Base-by-base conservation (phyloP, 2,113 vertebrate genomes). In the Kryptolebias marmoratus region DNA sequence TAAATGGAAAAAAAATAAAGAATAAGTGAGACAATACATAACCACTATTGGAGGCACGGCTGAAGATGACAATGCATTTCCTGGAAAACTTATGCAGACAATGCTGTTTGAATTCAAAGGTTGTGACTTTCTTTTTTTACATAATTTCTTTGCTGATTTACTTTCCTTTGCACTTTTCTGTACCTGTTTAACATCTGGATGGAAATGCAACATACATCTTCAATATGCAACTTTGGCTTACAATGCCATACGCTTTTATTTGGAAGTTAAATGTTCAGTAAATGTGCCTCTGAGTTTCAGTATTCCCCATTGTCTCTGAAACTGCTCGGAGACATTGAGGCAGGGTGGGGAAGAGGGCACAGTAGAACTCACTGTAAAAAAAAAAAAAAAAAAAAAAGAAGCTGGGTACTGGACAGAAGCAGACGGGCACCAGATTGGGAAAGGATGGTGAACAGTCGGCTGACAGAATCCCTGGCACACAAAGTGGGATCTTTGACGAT, bases 401-500 rank as follows among this genome's bases (percentile, higher is more conserved):
- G 82, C 64, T 50, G 77, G 67, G 64, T 30, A 73, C 48, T 81
- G 80, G 81, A 72, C 88, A 87, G 82, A 66, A 75, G 88, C 91
- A 91, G 90, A 91, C 85, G 90, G 91, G 76, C 76, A 86, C 79
- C 91, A 93, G 91, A 93, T 93, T 93, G 90, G 72, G 87, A 78
- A 80, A 79, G 90, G 80, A 71, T 77, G 83, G 81, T 73, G 72
- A 90, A 85, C 89, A 89, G 89, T 90, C 83, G 76, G 85, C 79
- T 83, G 68, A 72, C 78, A 82, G 81, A 85, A 80, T 81, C 78
- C 76, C 82, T 90, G 91, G 87, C 89, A 82, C 79, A 68, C 70
- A 68, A 27, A 65, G 82, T 76, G 79, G 81, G 81, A 76, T 64
- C 59, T 69, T 52, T 36, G 60, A 59, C 65, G 73, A 77, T 67